Percentiles rank a stretch among this genome's conserved stretches.
Evolutionary conservation across 2,113 vertebrate species (phyloP).

Genomic region (Potamarius usumacintae): DNA sequence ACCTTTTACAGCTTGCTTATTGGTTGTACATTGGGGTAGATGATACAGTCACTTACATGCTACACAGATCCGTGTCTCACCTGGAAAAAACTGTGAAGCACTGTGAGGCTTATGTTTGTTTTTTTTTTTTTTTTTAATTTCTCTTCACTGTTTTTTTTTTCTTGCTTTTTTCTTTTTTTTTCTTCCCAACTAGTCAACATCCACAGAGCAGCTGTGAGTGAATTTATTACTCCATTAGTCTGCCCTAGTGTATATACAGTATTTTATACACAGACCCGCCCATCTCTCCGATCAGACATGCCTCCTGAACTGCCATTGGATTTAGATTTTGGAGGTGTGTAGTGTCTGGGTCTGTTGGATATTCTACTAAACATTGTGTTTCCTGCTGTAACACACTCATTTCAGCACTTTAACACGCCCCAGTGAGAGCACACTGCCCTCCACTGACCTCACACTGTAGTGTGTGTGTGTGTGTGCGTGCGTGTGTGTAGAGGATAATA

Average conservation of each 20-base stretch:
- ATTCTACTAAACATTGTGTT: background rate
- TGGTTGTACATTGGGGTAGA: too few species aligned
- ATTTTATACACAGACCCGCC: background rate
- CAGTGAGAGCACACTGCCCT: background rate
- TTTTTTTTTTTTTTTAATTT: too few species aligned
- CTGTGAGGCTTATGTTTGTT: too few species aligned
- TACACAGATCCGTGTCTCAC: too few species aligned
- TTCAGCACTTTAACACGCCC: background rate
- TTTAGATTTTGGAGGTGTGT: background rate
- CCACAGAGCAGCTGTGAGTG: background rate
- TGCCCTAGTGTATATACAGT: background rate
- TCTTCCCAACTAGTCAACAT: background rate
- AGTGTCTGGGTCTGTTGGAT: background rate
- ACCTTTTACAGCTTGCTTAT: too few species aligned
- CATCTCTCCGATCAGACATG: background rate
- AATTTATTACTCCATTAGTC: background rate
- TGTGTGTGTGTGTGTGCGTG: too few species aligned
- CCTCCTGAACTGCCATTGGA: background rate
- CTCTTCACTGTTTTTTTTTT: too few species aligned
- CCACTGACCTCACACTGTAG: background rate
- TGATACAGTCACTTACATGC: too few species aligned
- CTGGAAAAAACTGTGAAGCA: too few species aligned
- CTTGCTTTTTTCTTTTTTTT: too few species aligned
- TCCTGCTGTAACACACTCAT: background rate
- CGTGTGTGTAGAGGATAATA: constrained; percentile 60